Evolutionary conservation across 2,888 invertebrate genomes (phyloP), one percentile per base, ranked within the genome.

Genomic region (Ceraclea dissimilis): DNA sequence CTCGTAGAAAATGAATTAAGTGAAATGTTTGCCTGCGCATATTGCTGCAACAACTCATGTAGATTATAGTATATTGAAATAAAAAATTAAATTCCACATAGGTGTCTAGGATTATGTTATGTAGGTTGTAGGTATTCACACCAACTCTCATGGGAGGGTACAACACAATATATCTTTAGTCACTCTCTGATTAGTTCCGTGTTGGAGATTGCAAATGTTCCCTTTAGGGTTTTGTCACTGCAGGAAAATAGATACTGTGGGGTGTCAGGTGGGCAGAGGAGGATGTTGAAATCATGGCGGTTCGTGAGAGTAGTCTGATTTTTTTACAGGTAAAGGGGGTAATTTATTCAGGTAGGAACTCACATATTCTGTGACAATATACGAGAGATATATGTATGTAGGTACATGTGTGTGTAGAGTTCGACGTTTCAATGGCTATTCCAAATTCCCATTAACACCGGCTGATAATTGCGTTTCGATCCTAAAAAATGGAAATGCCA

Each of bases 321-420:
- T 57, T 60, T n/a, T n/a, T 54, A 31, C 60, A 60, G 60, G 60
- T 60, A 43, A n/a, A 34, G 56, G 57, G 54, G 60, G 56, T 56
- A 60, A 60, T 60, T 60, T 60, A 60, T 60, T 60, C 60, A 60
- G 60, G 60, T 60, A 60, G 52, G 54, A 13, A 39, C 39, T 8
- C 13, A 39, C 16, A 39, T 60, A 52, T 58, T 56, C 60, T 58
- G 56, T 60, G 58, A 57, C 60, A 60, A 60, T 60, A 58, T 60
- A 56, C 57, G n/a, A n/a, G 57, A 60, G n/a, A n/a, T n/a, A n/a
- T n/a, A n/a, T n/a, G n/a, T n/a, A n/a, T n/a, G n/a, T n/a, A n/a
- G n/a, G n/a, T n/a, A n/a, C n/a, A n/a, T n/a, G n/a, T n/a, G 26
- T 26, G 26, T 60, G 60, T 60, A 57, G 60, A 58, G 60, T 60